Base-by-base conservation (phyloP, 2,797 vertebrate genomes). In the Pelodytes ibericus region DNA sequence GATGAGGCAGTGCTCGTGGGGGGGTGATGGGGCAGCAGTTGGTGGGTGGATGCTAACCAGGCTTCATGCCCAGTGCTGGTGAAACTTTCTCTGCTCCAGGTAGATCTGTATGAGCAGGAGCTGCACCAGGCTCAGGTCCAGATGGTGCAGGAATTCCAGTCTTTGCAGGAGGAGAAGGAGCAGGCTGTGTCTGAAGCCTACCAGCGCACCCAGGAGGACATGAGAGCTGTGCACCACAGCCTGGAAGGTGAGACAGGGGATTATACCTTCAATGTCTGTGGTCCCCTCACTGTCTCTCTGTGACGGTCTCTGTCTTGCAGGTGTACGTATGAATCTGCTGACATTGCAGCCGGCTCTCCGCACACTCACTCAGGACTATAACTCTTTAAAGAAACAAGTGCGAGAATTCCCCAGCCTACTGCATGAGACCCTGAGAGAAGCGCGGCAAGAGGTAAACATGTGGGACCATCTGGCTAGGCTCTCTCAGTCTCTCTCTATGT, bases 171-270 rank as follows among this genome's bases (percentile, higher is more conserved):
- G 74, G 96, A 98, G 87, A 98, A 99, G 90, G 96, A 98, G 88
- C 87, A 80, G 0, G 94, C 96, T 68, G 95, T 99, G 0, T 94
- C 97, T 81, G 97, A 98, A 82, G 96, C 96, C 0, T 98, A 98
- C 63, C 88, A 94, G 78, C 83, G 94, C 0, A 96, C 97, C 0
- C 95, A 98, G 87, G 94, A 92, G 72, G 96, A 99, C 86, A 99
- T 99, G 97, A 97, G 96, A 82, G 95, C 95, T 0, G 96, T 99
- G 31, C 97, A 98, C 0, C 93, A 97, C 86, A 99, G 98, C 87
- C 90, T 99, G 81, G 96, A 96, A 16, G 96, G 97, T 97, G 80
- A 84, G 92, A 31, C 29, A 18, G 25, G 0, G 3, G 13, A 5
- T 36, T 13, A 5, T 36, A 5, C 33, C 33, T 13, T n/a, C n/a